Conservation (phyloP, 2,888 invertebrate species). For the Pinctada fucata region DNA sequence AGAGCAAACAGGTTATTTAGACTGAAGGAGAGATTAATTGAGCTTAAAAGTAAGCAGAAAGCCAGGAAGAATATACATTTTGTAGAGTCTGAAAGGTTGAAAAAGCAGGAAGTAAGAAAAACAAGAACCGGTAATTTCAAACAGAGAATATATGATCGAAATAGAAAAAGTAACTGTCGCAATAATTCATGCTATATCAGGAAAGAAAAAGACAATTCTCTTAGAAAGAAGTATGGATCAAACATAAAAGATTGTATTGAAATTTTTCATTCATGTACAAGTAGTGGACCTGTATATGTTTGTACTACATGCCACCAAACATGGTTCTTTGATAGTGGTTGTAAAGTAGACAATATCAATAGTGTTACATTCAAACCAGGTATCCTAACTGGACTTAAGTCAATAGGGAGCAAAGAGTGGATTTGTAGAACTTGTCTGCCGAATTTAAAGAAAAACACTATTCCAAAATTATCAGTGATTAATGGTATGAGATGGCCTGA, state of each 20-base stretch:
- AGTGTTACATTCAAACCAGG: not conserved
- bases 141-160: not conserved
- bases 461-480: constrained; percentile 35
- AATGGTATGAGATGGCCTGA: constrained; percentile 47
- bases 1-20: not conserved
- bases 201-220: not conserved
- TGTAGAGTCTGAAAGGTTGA: not conserved
- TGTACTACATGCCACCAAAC: constrained; percentile 35
- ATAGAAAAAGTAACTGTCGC: not conserved
- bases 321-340: constrained; percentile 20
- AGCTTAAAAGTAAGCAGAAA: not conserved
- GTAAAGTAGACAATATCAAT: constrained; percentile 15
- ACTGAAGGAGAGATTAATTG: not conserved
- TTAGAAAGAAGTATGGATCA: constrained; percentile 5
- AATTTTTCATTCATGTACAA: constrained; percentile 16
- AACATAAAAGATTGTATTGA: constrained; percentile 23
- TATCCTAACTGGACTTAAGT: constrained; percentile 16
- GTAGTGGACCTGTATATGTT: constrained; percentile 20
- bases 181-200: not conserved
- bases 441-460: constrained; percentile 4
- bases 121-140: not conserved
- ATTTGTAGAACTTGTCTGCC: constrained; percentile 25
- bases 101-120: not conserved
- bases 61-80: not conserved
- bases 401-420: constrained; percentile 22